Conservation (phyloP, 2,797 vertebrate genomes). For the Sebastes vulpes region DNA sequence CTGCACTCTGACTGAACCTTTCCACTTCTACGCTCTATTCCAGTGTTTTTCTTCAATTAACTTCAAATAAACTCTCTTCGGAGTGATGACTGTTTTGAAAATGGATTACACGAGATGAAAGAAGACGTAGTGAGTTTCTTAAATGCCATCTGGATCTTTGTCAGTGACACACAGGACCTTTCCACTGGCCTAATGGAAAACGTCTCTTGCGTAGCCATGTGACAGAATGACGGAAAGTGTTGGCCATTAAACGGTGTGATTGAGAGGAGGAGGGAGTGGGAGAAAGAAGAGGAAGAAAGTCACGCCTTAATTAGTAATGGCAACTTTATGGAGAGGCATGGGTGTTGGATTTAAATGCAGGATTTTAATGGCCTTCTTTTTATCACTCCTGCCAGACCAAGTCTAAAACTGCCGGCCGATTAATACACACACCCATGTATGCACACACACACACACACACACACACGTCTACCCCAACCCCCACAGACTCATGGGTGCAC, state of each 20-base stretch:
- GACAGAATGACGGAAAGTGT: constrained; percentile 45
- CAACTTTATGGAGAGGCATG: constrained; percentile 62
- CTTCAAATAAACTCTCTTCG: constrained; percentile 30
- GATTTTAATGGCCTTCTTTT: constrained; percentile 64
- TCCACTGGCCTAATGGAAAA: constrained; percentile 61
- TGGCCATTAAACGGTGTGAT: constrained; percentile 53
- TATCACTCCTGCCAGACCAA: constrained; percentile 56
- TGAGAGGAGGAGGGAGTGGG: constrained; percentile 33
- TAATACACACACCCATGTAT: constrained; percentile 23
- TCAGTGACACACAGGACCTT: constrained; percentile 47
- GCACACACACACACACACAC: background rate
- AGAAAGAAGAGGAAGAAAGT: constrained; percentile 60
- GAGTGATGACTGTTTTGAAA: constrained; percentile 26
- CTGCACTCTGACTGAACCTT: constrained; percentile 36
- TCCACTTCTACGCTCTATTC: constrained; percentile 3
- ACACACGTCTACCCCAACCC: background rate
- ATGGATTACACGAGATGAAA: constrained; percentile 15
- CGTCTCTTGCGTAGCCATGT: constrained; percentile 23
- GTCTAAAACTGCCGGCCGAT: constrained; percentile 47
- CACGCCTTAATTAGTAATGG: constrained; percentile 70
- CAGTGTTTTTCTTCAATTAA: constrained; percentile 27
- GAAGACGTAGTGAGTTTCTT: constrained; percentile 28
- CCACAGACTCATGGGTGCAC: background rate
- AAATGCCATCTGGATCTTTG: constrained; percentile 54
- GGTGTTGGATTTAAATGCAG: constrained; percentile 57